Conservation (phyloP, 2,113 vertebrate genomes). For the Hydropotes inermis region DNA sequence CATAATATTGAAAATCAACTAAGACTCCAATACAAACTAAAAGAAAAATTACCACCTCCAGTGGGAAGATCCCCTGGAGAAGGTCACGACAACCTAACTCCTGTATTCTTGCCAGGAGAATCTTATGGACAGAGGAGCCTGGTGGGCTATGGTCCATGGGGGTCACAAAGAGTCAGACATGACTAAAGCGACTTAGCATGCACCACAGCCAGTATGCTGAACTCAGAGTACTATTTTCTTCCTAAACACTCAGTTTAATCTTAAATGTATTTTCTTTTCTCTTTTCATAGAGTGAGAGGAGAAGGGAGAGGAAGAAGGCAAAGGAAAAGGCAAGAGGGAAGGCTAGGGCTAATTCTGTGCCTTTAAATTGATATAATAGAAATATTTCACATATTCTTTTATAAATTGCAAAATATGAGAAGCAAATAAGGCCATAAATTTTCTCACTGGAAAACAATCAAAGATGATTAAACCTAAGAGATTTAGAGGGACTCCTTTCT, state of each 20-base stretch:
- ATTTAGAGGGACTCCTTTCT: neutral
- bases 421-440: neutral
- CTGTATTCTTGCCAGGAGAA: neutral
- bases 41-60: neutral
- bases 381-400: neutral
- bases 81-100: neutral
- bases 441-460: neutral
- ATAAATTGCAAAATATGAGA: neutral
- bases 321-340: too few relatives aligned
- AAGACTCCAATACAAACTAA: neutral
- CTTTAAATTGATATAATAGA: neutral
- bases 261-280: neutral
- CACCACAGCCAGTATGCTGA: neutral
- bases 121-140: neutral
- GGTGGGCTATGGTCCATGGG: neutral
- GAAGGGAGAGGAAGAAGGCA: neutral
- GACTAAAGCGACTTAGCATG: neutral
- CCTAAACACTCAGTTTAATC: neutral
- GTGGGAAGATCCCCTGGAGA: neutral
- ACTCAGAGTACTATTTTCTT: neutral
- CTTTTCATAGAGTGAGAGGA: neutral
- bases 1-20: neutral
- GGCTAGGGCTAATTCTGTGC: neutral
- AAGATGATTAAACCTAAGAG: neutral
- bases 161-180: neutral